Evolutionary conservation across 92 coral and sea anemone species (phyloP), one percentile per base, ranked within the genome.

Genomic region (Scolanthus callimorphus): DNA sequence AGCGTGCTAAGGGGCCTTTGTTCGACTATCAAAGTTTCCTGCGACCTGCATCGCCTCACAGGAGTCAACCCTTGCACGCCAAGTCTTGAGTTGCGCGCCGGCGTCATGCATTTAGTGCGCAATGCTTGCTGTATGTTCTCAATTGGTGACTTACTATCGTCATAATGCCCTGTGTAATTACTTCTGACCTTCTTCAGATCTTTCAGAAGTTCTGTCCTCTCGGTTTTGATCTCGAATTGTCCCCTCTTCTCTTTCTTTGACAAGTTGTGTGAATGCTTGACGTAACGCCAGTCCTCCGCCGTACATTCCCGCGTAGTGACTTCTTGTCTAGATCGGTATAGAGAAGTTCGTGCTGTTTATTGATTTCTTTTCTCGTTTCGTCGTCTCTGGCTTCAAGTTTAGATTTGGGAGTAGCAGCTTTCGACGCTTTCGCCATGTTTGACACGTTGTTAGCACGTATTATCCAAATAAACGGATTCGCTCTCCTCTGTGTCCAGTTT

Each of bases 81-180:
- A 23, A 83, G 29, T 12, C 85, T 73, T 12, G 90, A 63, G 41
- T 71, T 67, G 57, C 71, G 72, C 0, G 46, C 55, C 1, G 95
- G 95, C 17, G 90, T 83, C 59, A 34, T 63, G 55, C 63, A 50
- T 28, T 78, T 80, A 1, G 71, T 69, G 0, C 65, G 70, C 48
- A 87, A 60, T 0, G 95, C 95, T 20, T 74, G 44, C 52, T 87
- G 90, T 25, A 87, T 87, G 27, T 87, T 87, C 62, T 83, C 86
- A 55, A 87, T 62, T 11, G 90, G 86, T 15, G 82, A 65, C 34
- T 82, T 82, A 1, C 89, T 53, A 0, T 58, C 90, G 27, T 87
- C 95, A 25, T 83, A 87, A 63, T 87, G 90, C 0, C 95, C 95
- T 20, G 95, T 82, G 46, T 72, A 67, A 17, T 83, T 68, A 0